Percentiles rank a stretch among this genome's conserved stretches.
Evolutionary conservation across 2,888 invertebrate species (phyloP).

Genomic region (Trissonchulus latispiculum): DNA sequence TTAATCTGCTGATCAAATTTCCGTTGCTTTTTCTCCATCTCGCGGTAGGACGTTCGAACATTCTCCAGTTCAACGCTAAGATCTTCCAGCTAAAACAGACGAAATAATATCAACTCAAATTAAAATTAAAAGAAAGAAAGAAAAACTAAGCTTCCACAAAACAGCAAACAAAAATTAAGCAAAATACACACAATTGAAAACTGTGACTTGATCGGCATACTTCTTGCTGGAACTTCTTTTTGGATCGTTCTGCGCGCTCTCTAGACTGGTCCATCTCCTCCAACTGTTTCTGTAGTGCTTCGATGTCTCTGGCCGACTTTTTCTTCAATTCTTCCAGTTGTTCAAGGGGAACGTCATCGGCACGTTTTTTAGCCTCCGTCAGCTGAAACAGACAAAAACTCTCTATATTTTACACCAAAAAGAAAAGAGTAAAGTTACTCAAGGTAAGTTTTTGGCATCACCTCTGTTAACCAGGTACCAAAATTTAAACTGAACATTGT

Average conservation of each 20-base stretch:
- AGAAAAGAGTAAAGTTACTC: no score
- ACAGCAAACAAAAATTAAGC: not conserved
- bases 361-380: constrained; percentile 67
- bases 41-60: constrained; percentile 69
- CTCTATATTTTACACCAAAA: no score
- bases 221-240: constrained; percentile 94
- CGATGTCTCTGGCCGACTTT: constrained; percentile 72
- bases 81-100: constrained; percentile 62
- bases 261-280: constrained; percentile 50
- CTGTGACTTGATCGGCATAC: no score
- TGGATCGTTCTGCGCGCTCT: constrained; percentile 54
- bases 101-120: no score
- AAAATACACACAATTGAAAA: no score
- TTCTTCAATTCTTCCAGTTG: constrained; percentile 85
- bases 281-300: constrained; percentile 71
- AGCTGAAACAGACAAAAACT: constrained; percentile 44
- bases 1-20: constrained; percentile 79
- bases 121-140: no score
- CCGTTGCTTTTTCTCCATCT: constrained; percentile 93
- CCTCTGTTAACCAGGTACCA: no score
- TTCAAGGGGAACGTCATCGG: constrained; percentile 75
- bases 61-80: constrained; percentile 85
- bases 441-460: no score
- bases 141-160: no score
- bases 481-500: no score